A percentile compares a stretch with the other conserved stretches of the same genome.
Evolutionary conservation across 2,888 invertebrate genomes (phyloP).

Genomic region (Coleophora flavipennella): DNA sequence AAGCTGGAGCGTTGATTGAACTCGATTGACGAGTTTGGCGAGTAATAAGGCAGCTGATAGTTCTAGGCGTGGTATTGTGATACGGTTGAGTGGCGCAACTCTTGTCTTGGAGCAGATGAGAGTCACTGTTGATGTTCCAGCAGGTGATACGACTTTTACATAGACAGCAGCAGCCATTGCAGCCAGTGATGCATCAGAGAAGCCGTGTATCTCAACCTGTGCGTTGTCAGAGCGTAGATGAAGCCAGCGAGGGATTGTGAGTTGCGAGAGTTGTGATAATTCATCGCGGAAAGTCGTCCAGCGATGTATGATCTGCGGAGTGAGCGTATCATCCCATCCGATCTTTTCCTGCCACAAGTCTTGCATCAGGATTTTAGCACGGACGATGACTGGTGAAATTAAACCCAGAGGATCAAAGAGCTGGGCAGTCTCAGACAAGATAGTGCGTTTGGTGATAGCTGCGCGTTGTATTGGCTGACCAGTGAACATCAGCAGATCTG

Average conservation of each 20-base stretch:
- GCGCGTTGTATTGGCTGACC: background rate
- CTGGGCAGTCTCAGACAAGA: slow-evolving; percentile 13
- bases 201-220: background rate
- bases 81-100: background rate
- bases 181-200: background rate
- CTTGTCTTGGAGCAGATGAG: background rate
- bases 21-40: background rate
- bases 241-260: background rate
- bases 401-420: slow-evolving; percentile 18
- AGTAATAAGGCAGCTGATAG: background rate
- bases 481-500: background rate
- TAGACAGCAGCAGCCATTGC: background rate
- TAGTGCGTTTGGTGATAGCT: slow-evolving; percentile 15
- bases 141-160: background rate
- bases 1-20: background rate
- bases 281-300: slow-evolving; percentile 14
- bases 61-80: background rate
- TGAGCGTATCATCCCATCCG: slow-evolving; percentile 18
- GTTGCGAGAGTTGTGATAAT: slow-evolving; percentile 2
- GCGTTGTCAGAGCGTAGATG: background rate
- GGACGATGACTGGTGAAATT: slow-evolving; percentile 14
- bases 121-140: background rate
- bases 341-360: slow-evolving; percentile 16
- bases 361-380: slow-evolving; percentile 16
- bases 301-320: slow-evolving; percentile 3